Percentiles rank a stretch among this genome's conserved stretches.
Conservation (phyloP, 2,888 invertebrate genomes). For the Liposcelis brunnea region DNA sequence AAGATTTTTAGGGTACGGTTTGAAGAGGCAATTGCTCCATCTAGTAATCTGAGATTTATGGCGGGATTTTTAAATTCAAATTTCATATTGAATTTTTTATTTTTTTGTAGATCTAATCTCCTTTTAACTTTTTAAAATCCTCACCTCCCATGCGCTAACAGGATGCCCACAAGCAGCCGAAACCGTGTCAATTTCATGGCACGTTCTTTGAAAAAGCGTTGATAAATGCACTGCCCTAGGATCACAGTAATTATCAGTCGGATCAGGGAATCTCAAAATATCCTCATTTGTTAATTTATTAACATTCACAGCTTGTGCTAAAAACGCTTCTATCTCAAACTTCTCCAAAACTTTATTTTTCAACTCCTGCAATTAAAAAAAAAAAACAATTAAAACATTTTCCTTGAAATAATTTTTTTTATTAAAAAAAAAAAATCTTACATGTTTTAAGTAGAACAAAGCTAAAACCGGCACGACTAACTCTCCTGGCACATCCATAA, state of each 20-base stretch:
- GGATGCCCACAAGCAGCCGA: neutral
- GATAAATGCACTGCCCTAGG: neutral
- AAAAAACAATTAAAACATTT: too few species aligned
- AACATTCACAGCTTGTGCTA: neutral
- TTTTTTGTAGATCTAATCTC: too few species aligned
- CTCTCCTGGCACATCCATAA: neutral
- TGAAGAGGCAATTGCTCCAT: too few species aligned
- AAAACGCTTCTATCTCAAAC: neutral
- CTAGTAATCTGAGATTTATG: too few species aligned
- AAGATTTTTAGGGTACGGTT: too few species aligned
- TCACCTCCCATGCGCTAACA: too few species aligned
- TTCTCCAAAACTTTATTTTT: neutral
- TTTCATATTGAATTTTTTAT: too few species aligned
- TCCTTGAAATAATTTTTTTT: too few species aligned
- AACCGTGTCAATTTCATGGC: neutral
- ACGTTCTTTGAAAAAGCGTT: neutral
- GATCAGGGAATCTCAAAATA: neutral
- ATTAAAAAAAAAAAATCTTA: neutral
- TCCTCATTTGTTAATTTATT: neutral
- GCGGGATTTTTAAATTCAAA: too few species aligned
- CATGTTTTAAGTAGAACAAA: neutral
- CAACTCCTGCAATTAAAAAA: neutral
- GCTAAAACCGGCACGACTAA: neutral
- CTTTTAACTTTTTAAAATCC: too few species aligned
- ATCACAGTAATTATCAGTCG: neutral